phyloP scores from a whole-genome alignment of 1,140 invertebrate genomes.

The Schlechtendalia chinensis region DNA sequence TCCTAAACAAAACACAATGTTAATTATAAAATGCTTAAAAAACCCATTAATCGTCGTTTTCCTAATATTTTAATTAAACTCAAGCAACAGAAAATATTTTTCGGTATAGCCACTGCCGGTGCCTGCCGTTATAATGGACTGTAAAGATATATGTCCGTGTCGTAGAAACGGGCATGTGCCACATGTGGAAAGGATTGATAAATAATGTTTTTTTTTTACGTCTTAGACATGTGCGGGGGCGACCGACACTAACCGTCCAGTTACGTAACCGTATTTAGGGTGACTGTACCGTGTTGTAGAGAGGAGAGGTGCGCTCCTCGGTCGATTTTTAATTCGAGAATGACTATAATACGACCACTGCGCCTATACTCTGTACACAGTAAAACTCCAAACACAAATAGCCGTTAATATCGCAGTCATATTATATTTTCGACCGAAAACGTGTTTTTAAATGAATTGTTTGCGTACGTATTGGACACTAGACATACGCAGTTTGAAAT shows the following conservation, averaged over 20 bases:
- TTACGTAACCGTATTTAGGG: neutral
- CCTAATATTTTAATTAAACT: too few species aligned
- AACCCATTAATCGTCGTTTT: too few species aligned
- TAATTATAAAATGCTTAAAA: too few species aligned
- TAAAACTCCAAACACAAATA: neutral
- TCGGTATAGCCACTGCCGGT: too few species aligned
- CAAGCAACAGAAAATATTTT: too few species aligned
- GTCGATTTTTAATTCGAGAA: neutral
- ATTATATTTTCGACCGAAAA: too few species aligned
- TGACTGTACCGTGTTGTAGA: neutral
- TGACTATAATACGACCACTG: neutral
- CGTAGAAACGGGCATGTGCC: neutral
- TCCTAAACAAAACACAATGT: too few species aligned
- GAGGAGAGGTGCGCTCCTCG: neutral
- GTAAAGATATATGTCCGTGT: neutral
- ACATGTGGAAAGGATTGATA: slow-evolving; percentile 38
- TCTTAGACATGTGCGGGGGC: slow-evolving; percentile 26
- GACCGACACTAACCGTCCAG: neutral
- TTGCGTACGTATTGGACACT: too few species aligned
- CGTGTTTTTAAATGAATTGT: too few species aligned
- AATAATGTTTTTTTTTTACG: neutral
- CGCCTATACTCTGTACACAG: too few species aligned
- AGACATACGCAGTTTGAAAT: too few species aligned
- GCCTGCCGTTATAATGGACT: slow-evolving; percentile 7
- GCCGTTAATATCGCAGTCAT: too few species aligned